A percentile compares a stretch with the other conserved stretches of the same genome.
Evolutionary conservation across 2,797 vertebrate species (phyloP).

Genomic region (Kryptopterus vitreolus): DNA sequence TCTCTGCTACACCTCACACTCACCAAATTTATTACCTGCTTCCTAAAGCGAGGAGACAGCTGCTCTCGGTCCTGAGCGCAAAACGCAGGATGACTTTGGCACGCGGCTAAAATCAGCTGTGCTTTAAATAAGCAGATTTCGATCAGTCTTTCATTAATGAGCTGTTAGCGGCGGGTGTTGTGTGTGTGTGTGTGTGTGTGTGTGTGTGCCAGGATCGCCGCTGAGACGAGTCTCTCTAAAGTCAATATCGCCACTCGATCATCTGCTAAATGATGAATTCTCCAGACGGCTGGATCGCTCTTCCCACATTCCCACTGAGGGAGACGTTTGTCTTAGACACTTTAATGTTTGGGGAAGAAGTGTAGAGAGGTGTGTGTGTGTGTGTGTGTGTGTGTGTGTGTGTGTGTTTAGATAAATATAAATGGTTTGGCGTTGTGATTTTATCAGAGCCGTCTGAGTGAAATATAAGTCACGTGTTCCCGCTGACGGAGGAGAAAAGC

Average conservation of each 20-base stretch:
- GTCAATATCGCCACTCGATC: slow-evolving; percentile 53
- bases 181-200: too few species aligned
- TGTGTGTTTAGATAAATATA: too few species aligned
- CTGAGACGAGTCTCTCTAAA: slow-evolving; percentile 46
- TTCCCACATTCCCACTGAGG: slow-evolving; percentile 35
- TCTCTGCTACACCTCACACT: slow-evolving; percentile 50
- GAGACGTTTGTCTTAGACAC: slow-evolving; percentile 60
- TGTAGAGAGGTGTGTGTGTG: too few species aligned
- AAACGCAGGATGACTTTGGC: slow-evolving; percentile 45
- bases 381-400: too few species aligned
- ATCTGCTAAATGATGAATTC: slow-evolving; percentile 56
- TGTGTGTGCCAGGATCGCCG: slow-evolving; percentile 42
- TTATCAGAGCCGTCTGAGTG: slow-evolving; percentile 10
- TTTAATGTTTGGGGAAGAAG: slow-evolving; percentile 56
- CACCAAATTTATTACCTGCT: slow-evolving; percentile 66
- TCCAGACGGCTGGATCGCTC: slow-evolving; percentile 62
- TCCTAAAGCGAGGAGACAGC: slow-evolving; percentile 64
- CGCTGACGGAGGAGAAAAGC: slow-evolving; percentile 20
- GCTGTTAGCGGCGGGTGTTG: slow-evolving; percentile 30
- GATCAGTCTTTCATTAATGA: slow-evolving; percentile 44
- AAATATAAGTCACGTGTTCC: slow-evolving; percentile 17
- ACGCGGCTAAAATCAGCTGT: slow-evolving; percentile 37
- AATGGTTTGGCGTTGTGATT: slow-evolving; percentile 20
- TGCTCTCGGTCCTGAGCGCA: slow-evolving; percentile 52
- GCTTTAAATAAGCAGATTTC: slow-evolving; percentile 58